Evolutionary conservation across 2,797 vertebrate genomes (phyloP), one percentile per base, ranked within the genome.

Genomic region (Arctocebus calabarensis): DNA sequence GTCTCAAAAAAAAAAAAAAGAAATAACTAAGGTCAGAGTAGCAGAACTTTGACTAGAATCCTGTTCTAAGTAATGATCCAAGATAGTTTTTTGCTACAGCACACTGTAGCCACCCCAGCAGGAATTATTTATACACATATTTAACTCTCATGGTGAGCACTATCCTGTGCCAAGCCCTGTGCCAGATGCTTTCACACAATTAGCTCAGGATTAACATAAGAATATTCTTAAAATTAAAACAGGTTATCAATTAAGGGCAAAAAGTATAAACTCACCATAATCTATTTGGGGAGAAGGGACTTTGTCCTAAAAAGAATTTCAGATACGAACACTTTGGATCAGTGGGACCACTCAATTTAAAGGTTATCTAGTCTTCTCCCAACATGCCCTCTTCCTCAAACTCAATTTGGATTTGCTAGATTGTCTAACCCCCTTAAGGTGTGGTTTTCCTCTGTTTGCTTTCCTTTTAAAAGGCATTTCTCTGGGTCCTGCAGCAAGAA

Each of bases 291-390:
- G 48, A 84, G 64, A 85, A 66, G 32, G 10, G 27, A 37, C 22
- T 43, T 84, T 87, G n/a, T 71, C 45, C 59, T 68, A 66, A 93
- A 92, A 85, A 81, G 48, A 94, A 75, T 87, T 91, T 96, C 77
- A 73, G 62, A 29, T 48, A 73, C 48, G 52, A 78, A 73, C 57
- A 27, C 29, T 87, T 66, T 70, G n/a, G 37, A 52, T 62, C 40
- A 73, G 7, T n/a, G 34, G 48, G 40, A 55, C 70, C 52, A 27
- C 52, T 74, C 37, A 52, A 17, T 40, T 52, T 62, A 78, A 48
- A 81, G 70, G 11, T 7, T 86, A 29, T 48, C 68, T 62, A 3
- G 20, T 92, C 57, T 66, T 84, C 23, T 73, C 66, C 64, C 37
- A 79, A 88, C 14, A 40, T n/a, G 13, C n/a, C 52, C 32, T 68